A percentile compares a stretch with the other conserved stretches of the same genome.
Conservation (phyloP, 2,888 invertebrate species). For the Acronicta alni region DNA sequence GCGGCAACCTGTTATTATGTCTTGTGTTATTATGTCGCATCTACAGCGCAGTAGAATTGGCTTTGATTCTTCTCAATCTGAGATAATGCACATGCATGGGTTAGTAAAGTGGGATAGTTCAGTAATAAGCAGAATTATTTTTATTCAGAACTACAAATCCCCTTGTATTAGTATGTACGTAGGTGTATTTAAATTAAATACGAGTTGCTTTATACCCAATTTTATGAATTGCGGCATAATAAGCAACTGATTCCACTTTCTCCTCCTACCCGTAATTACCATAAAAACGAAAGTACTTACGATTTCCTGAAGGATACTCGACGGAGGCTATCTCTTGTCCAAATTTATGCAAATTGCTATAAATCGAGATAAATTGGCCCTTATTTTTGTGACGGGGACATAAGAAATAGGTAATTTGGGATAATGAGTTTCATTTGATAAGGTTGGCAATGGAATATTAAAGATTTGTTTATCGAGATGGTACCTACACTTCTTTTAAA, state of each 20-base stretch:
- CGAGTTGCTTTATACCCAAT: neutral
- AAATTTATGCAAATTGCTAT: constrained; percentile 1
- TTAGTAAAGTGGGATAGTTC: too few species aligned
- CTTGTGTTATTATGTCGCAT: too few species aligned
- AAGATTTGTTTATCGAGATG: neutral
- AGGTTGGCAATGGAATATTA: constrained; percentile 2
- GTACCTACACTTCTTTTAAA: too few species aligned
- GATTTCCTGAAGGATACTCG: constrained; percentile 1
- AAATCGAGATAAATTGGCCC: constrained; percentile 2
- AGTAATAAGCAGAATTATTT: too few species aligned
- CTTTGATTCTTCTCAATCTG: too few species aligned
- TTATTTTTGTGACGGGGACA: constrained; percentile 2
- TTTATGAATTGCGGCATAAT: neutral
- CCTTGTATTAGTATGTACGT: too few species aligned
- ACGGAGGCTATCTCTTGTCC: neutral
- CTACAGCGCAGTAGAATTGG: too few species aligned
- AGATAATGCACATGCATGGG: too few species aligned
- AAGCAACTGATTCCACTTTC: neutral
- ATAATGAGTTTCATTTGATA: constrained; percentile 2
- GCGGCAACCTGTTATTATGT: too few species aligned
- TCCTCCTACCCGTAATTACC: neutral
- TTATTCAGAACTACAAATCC: too few species aligned
- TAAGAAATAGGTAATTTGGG: constrained; percentile 2
- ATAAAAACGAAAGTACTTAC: constrained; percentile 1
- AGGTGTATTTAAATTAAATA: too few species aligned